These are phyloP conservation scores for Sphaeridia pumilis DNA, from an alignment of 2,888 invertebrate species.

Conservation along the genomic window DNA sequence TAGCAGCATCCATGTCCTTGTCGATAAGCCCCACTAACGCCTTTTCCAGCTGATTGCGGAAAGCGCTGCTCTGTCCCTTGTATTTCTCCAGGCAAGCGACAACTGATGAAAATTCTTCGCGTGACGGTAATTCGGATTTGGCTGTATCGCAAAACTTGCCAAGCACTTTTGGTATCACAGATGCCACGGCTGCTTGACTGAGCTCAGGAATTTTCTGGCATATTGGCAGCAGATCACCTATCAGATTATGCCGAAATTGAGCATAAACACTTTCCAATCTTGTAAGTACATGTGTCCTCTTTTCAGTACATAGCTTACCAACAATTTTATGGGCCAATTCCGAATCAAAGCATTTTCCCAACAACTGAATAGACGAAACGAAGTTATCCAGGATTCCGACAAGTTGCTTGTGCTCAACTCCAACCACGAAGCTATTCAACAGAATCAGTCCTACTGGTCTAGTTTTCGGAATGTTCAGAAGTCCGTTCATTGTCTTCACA, in stretches of 20 bases:
- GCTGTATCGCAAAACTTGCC: constrained; percentile 17
- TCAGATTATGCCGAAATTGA: background rate
- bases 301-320: constrained; percentile 15
- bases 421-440: constrained; percentile 16
- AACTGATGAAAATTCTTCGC: constrained; percentile 19
- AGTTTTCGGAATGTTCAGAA: constrained; percentile 28
- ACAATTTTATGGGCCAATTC: constrained; percentile 18
- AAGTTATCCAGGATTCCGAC: constrained; percentile 26
- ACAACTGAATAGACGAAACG: constrained; percentile 23
- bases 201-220: constrained; percentile 26
- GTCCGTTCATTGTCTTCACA: constrained; percentile 23
- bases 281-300: background rate
- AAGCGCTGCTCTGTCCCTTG: constrained; percentile 29
- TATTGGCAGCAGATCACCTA: constrained; percentile 26
- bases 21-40: constrained; percentile 19
- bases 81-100: constrained; percentile 24
- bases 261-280: background rate
- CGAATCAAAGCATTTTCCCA: constrained; percentile 23
- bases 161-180: constrained; percentile 26
- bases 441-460: constrained; percentile 24
- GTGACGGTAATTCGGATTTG: background rate
- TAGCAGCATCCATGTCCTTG: background rate
- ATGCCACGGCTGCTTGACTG: constrained; percentile 20
- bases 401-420: constrained; percentile 18
- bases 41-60: constrained; percentile 26